Base-by-base conservation (phyloP, 2,888 invertebrate species). In the Tyria jacobaeae region DNA sequence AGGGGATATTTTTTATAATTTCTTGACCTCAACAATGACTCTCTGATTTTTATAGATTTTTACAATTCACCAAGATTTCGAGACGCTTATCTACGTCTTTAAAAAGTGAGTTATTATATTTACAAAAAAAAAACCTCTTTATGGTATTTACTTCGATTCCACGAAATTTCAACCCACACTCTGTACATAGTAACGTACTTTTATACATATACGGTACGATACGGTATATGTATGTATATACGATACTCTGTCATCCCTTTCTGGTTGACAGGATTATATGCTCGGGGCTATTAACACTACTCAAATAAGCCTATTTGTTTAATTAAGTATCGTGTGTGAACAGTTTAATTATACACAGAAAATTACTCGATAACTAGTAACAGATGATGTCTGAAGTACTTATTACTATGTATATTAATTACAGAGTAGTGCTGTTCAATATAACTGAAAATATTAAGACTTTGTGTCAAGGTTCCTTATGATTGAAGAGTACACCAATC, bases 301-400 rank as follows among this genome's bases (percentile, higher is more conserved):
- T 52, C 59, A 52, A 59, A 52, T 59, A 59, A 59, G 52, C 52
- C 44, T 59, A 44, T 59, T 52, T 53, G 52, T 58, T 60, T 73
- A 63, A 73, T 76, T 57, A 76, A 73, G 54, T 63, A 74, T 62
- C 60, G 53, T 62, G 35, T 60, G 50, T 44, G 57, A 61, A 39
- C 59, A 27, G 54, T 71, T 73, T 76, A 73, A 76, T 76, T 68
- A 74, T 52, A 64, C 48, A 60, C 50, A 53, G 58, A 55, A 67
- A 70, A 61, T 76, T 63, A 55, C 61, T 74, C 54, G 47, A 51
- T 64, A 61, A 70, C 49, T 54, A 62, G 49, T 52, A 58, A 27
- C 41, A 14, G 57, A 37, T 24, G 5, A 49, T 24, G 35, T 35
- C 37, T 44, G 7, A 14, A 21, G 58, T 41, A 37, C 34, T 52